These are phyloP conservation scores for Vultur gryphus DNA, from an alignment of 2,797 vertebrate species.

Conservation along the genomic window DNA sequence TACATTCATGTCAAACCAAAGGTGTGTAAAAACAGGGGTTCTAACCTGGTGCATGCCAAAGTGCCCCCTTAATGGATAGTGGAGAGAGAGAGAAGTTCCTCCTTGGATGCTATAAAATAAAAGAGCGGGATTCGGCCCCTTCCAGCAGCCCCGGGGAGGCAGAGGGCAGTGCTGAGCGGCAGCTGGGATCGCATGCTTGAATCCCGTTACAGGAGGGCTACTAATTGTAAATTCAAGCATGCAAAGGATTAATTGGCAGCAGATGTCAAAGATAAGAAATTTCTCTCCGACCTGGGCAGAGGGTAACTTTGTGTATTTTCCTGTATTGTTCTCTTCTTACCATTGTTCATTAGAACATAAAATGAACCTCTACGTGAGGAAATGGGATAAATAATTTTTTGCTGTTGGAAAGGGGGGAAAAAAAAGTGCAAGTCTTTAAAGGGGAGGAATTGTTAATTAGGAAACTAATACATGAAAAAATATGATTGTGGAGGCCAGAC, in stretches of 20 bases:
- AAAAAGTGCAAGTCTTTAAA: not conserved
- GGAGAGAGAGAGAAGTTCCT: not conserved
- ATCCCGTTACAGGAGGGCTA: not conserved
- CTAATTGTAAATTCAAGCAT: not conserved
- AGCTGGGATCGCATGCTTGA: not conserved
- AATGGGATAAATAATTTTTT: not conserved
- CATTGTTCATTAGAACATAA: not conserved
- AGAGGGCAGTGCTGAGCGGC: not conserved
- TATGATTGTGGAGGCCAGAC: not conserved
- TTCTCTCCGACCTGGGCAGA: constrained; percentile 31
- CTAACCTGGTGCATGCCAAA: not conserved
- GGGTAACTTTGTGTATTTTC: not conserved
- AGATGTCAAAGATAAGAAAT: constrained; percentile 28
- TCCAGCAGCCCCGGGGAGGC: not conserved
- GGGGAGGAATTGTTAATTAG: constrained; percentile 20
- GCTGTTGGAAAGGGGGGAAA: not conserved
- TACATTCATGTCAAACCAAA: not conserved
- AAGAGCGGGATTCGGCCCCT: not conserved
- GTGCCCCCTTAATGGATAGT: rapidly evolving
- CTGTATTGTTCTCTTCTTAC: not conserved
- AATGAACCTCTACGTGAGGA: not conserved
- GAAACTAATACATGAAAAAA: not conserved
- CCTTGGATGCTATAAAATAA: not conserved
- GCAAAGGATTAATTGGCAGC: constrained; percentile 43
- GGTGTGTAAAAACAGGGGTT: not conserved